Conservation (phyloP, 2,888 invertebrate genomes). For the Limnephilus rhombicus region DNA sequence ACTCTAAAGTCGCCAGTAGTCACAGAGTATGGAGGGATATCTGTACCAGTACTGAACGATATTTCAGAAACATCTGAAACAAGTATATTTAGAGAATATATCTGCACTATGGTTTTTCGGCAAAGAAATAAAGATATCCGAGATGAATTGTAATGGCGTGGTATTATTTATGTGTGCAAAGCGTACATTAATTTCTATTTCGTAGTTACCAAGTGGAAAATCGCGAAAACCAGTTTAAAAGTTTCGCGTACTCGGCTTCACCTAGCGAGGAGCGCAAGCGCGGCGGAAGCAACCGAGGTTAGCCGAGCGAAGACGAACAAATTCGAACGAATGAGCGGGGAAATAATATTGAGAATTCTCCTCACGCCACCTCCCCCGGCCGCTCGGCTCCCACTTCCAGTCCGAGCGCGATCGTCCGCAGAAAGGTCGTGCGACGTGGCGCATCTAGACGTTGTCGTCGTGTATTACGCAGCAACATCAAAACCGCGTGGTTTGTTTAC, state of each 20-base stretch:
- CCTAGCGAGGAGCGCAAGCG: conserved; percentile 51
- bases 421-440: conserved; percentile 59
- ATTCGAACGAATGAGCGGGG: conserved; percentile 46
- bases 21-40: too few relatives aligned
- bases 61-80: neutral
- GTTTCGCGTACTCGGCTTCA: conserved; percentile 43
- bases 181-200: neutral
- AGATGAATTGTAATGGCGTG: neutral
- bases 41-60: too few relatives aligned
- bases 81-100: neutral
- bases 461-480: conserved; percentile 59
- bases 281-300: conserved; percentile 20
- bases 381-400: conserved; percentile 49
- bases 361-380: conserved; percentile 38
- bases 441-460: neutral
- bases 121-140: neutral
- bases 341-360: conserved; percentile 50
- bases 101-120: neutral
- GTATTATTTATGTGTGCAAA: neutral
- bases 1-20: neutral
- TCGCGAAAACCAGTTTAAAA: conserved; percentile 44
- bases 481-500: conserved; percentile 63
- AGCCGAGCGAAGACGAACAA: conserved; percentile 50
- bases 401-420: conserved; percentile 56
- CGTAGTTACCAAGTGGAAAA: conserved; percentile 5